A percentile compares a stretch with the other conserved stretches of the same genome.
phyloP scores from a whole-genome alignment of 2,113 vertebrate genomes.

The Tapirus terrestris region DNA sequence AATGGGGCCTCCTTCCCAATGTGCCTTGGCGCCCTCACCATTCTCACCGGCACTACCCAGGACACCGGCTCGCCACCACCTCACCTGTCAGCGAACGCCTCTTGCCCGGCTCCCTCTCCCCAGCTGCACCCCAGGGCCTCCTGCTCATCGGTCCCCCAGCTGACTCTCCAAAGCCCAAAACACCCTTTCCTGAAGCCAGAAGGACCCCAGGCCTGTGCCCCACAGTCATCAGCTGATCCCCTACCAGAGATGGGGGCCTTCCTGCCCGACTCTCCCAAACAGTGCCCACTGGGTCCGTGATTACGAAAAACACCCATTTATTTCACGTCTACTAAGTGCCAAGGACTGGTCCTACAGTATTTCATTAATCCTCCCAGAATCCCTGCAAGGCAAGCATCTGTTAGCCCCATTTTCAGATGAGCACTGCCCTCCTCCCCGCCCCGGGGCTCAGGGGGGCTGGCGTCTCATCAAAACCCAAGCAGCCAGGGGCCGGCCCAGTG shows the following conservation, averaged over 20 bases:
- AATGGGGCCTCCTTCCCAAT: not conserved
- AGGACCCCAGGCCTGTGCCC: not conserved
- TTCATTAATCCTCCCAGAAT: not conserved
- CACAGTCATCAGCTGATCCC: not conserved
- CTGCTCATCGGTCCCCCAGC: not conserved
- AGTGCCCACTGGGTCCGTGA: not conserved
- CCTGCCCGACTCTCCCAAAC: not conserved
- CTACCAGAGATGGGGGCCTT: not conserved
- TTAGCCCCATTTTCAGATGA: not conserved
- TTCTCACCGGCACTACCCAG: not conserved
- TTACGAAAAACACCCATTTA: not conserved
- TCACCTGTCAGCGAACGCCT: not conserved
- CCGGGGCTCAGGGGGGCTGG: not conserved
- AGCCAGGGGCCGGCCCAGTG: too few species aligned
- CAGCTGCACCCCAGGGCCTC: not conserved
- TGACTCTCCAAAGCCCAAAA: not conserved
- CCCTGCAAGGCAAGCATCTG: too few species aligned
- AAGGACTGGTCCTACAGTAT: not conserved
- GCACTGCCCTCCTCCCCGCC: not conserved
- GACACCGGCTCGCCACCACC: not conserved
- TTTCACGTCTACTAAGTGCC: accelerated
- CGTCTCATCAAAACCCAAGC: not conserved
- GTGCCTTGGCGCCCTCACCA: not conserved
- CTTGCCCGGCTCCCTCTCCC: not conserved
- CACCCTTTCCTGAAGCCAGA: not conserved